Conservation (phyloP, 2,113 vertebrate genomes). For the Bubo bubo region DNA sequence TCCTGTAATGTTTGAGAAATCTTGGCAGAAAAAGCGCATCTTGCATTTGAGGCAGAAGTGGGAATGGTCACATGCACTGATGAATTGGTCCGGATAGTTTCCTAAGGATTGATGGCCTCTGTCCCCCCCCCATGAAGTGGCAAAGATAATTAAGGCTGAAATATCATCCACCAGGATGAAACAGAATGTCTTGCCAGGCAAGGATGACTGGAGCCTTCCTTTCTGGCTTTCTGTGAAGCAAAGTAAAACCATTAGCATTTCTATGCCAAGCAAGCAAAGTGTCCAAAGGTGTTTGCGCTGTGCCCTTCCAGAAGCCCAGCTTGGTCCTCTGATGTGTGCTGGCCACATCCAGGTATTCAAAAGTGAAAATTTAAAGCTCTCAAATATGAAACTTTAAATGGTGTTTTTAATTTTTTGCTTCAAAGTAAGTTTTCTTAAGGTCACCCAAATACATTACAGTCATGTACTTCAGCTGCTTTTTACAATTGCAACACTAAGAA, state of each 20-base stretch:
- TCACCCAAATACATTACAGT: neutral
- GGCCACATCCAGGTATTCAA: neutral
- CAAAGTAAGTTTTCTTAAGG: neutral
- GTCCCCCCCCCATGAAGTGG: neutral
- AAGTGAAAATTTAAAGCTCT: neutral
- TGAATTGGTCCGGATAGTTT: neutral
- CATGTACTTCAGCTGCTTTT: neutral
- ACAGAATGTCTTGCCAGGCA: neutral
- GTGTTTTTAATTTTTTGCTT: neutral
- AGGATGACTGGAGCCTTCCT: neutral
- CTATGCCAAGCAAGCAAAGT: neutral
- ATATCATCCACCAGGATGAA: neutral
- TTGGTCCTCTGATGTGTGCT: neutral
- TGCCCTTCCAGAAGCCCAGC: neutral
- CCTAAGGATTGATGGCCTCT: neutral
- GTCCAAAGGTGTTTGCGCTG: accelerated
- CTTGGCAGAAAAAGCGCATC: neutral
- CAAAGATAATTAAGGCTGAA: neutral
- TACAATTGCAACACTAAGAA: neutral
- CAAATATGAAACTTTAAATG: neutral
- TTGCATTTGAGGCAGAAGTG: neutral
- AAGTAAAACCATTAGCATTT: neutral
- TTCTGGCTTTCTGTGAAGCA: neutral
- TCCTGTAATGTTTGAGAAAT: neutral
- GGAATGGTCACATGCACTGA: accelerated